These are phyloP conservation scores for Xenus cinereus DNA, from an alignment of 2,113 vertebrate genomes.

Conservation along the genomic window DNA sequence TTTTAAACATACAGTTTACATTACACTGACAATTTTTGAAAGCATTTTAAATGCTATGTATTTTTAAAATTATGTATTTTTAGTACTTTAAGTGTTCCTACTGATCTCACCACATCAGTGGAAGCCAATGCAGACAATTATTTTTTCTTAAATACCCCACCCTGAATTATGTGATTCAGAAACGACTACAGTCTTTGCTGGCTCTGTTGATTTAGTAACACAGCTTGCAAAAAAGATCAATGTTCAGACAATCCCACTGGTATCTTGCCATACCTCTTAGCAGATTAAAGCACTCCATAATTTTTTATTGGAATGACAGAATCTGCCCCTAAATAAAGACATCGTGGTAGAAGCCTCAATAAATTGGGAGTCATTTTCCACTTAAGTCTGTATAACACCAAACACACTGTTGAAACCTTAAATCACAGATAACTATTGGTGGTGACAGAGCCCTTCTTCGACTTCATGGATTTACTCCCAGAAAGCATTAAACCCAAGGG, in stretches of 20 bases:
- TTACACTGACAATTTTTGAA: background rate
- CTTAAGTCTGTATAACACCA: background rate
- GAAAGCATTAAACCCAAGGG: background rate
- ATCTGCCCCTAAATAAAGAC: background rate
- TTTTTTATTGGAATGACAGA: conserved; percentile 9
- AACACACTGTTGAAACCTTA: background rate
- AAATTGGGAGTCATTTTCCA: background rate
- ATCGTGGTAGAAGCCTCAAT: background rate
- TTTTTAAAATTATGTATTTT: background rate
- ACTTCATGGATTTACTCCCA: background rate
- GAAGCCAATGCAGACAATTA: background rate
- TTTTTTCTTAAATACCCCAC: background rate
- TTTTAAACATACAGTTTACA: background rate
- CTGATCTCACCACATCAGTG: background rate
- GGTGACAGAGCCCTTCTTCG: background rate
- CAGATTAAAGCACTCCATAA: conserved; percentile 21
- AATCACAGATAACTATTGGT: background rate
- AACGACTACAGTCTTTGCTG: background rate
- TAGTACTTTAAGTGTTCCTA: background rate
- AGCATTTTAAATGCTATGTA: background rate
- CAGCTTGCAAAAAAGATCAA: background rate
- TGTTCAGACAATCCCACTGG: background rate
- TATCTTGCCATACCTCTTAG: background rate
- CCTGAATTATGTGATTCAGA: background rate
- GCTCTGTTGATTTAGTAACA: conserved; percentile 5